Conservation (phyloP, 2,797 vertebrate species). For the Chelonia mydas region DNA sequence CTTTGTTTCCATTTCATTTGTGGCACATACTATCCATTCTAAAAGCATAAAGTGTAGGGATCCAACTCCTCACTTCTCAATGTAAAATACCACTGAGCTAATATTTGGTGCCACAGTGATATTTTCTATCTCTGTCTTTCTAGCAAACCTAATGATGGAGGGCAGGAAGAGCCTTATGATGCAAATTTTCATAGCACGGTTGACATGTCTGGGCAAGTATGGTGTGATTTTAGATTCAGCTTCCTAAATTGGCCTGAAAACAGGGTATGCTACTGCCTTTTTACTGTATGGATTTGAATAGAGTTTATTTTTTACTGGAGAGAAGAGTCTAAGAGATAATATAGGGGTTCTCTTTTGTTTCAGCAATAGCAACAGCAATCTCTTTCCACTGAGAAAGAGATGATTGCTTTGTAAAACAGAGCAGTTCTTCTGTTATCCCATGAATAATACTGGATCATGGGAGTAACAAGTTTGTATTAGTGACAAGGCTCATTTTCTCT, state of each 20-base stretch:
- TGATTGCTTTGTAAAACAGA: background rate
- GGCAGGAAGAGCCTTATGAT: background rate
- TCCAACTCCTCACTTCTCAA: background rate
- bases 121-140: background rate
- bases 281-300: constrained; percentile 1
- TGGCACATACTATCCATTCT: background rate
- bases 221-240: background rate
- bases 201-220: background rate
- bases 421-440: background rate
- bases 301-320: constrained; percentile 23
- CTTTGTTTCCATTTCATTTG: background rate
- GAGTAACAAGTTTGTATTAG: background rate
- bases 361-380: background rate
- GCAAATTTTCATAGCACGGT: background rate
- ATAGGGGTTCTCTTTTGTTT: background rate
- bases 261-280: background rate
- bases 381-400: background rate
- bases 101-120: background rate
- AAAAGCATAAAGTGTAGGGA: background rate
- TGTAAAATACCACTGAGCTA: background rate
- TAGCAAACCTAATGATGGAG: background rate
- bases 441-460: background rate
- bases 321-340: background rate
- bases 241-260: constrained; percentile 20
- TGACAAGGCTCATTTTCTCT: background rate